Evolutionary conservation across 2,888 invertebrate genomes (phyloP), one percentile per base, ranked within the genome.

Genomic region (Argynnis bischoffii): DNA sequence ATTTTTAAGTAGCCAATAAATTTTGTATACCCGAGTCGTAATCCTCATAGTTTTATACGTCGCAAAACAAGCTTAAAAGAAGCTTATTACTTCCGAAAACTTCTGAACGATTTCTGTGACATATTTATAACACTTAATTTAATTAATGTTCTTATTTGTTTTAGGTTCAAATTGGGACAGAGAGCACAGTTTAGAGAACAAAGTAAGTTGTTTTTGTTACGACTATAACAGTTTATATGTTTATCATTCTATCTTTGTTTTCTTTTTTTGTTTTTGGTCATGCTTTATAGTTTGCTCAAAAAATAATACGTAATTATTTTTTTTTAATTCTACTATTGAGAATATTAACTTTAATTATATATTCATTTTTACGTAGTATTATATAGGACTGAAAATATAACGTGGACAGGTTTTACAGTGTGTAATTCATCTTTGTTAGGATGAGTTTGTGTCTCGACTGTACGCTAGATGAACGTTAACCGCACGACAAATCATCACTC

Each of bases 401-500:
- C 72, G 81, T 79, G 79, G 78, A 81, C 76, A 67, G 72, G 71
- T 76, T 72, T 50, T 65, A 21, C 63, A 41, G 50, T 69, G 55
- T 48, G 70, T 74, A 74, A 78, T 78, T 78, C 74, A 81, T 87
- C 87, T 85, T 84, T 84, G 85, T 84, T 82, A 81, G 72, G 73
- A 81, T 85, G 85, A 89, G 81, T 85, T 86, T 75, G 77, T 77
- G 81, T 78, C 82, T 76, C 76, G 78, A 77, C 79, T 78, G 80
- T 76, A 78, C 82, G 83, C 83, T 84, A 83, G 84, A 85, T 84
- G 84, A 86, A 84, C 85, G 83, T 80, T 83, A 86, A 86, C 89
- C 87, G 80, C 84, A 80, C 82, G 79, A 88, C 87, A 88, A 89
- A 89, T 89, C 89, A 89, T 86, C 84, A 81, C 81, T 82, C 80